phyloP scores from a whole-genome alignment of 1,140 invertebrate genomes.

The Drosophila mauritiana region DNA sequence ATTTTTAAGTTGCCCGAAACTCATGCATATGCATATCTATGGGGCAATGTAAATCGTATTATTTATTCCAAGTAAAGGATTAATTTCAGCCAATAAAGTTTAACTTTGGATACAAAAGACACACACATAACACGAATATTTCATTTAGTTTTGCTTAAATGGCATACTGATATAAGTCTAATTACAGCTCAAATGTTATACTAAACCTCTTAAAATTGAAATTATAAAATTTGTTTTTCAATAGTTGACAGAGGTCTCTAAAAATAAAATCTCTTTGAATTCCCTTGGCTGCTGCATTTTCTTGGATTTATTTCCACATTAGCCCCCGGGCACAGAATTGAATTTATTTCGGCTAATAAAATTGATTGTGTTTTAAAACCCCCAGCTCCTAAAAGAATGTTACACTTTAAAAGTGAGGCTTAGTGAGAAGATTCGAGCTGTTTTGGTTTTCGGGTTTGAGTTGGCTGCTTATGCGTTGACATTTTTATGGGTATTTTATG shows the following conservation, averaged over 20 bases:
- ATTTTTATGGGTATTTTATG: slow-evolving; percentile 79
- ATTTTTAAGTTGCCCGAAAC: slow-evolving; percentile 4
- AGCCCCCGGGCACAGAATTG: slow-evolving; percentile 9
- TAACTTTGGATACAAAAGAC: neutral
- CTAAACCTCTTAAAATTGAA: too few species aligned
- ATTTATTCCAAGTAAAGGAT: slow-evolving; percentile 3
- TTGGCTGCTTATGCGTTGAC: slow-evolving; percentile 66
- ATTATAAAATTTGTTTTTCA: too few species aligned
- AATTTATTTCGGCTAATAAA: slow-evolving; percentile 58
- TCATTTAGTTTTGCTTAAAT: neutral
- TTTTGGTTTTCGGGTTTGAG: slow-evolving; percentile 28
- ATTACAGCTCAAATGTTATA: too few species aligned
- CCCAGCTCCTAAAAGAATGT: slow-evolving; percentile 34
- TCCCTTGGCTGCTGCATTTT: neutral
- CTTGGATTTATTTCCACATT: slow-evolving; percentile 1
- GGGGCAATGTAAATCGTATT: neutral
- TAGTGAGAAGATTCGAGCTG: slow-evolving; percentile 31
- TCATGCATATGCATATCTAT: neutral
- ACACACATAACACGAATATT: neutral
- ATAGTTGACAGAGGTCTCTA: too few species aligned
- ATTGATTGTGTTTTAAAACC: slow-evolving; percentile 70
- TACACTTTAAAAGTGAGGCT: slow-evolving; percentile 67
- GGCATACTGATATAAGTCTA: too few species aligned
- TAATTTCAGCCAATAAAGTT: slow-evolving; percentile 25
- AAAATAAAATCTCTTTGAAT: neutral